Conservation (phyloP, 2,888 invertebrate species). For the Encarsia formosa region DNA sequence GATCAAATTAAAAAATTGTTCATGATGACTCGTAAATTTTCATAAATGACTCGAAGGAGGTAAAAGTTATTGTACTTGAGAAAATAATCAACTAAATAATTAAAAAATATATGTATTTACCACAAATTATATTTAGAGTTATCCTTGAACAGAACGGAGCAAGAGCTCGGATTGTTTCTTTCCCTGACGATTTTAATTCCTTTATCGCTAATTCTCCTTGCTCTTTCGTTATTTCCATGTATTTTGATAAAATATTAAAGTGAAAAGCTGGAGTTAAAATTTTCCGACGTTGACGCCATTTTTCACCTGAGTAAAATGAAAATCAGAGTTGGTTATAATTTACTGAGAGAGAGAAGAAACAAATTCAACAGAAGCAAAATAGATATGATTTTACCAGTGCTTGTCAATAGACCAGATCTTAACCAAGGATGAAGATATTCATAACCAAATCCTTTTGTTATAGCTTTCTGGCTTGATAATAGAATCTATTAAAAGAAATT, state of each 20-base stretch:
- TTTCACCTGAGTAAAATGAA: conserved; percentile 13
- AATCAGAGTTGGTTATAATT: no score
- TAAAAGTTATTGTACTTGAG: no score
- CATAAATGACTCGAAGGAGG: no score
- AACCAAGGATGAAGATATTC: conserved; percentile 5
- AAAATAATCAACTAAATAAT: no score
- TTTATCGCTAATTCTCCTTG: background rate
- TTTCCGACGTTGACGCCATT: conserved; percentile 24
- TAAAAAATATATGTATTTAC: background rate
- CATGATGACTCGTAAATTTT: no score
- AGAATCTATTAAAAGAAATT: conserved; percentile 7
- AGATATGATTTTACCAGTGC: conserved; percentile 15
- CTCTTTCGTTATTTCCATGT: conserved; percentile 15
- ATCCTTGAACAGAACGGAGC: conserved; percentile 8
- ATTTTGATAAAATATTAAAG: conserved; percentile 22
- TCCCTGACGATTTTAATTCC: background rate
- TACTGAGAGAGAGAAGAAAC: no score
- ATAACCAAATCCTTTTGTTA: conserved; percentile 20
- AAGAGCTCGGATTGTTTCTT: conserved; percentile 4
- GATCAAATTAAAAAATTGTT: no score
- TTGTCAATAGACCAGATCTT: conserved; percentile 17
- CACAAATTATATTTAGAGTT: conserved; percentile 23
- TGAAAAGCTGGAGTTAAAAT: no score
- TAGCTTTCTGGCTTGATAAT: conserved; percentile 12
- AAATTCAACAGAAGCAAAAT: no score